phyloP scores from a whole-genome alignment of 2,888 invertebrate species.

The Acanthococcus lagerstroemiae region DNA sequence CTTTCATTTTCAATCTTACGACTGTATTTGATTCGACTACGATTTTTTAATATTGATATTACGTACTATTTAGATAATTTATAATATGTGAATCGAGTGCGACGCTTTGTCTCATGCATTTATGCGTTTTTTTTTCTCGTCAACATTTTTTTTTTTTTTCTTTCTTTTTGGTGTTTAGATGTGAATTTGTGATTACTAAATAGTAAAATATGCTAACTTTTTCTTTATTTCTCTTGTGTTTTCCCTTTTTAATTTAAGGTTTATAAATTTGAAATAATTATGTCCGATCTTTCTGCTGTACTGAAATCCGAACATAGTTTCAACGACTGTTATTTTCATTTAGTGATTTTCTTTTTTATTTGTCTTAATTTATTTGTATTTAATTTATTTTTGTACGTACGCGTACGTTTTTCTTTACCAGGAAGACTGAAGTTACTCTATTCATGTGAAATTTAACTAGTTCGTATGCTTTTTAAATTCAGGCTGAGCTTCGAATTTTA shows the following conservation, averaged over 20 bases:
- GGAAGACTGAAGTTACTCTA: slow-evolving; percentile 8
- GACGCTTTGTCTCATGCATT: not conserved
- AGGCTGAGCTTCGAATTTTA: not conserved
- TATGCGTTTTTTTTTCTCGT: not conserved
- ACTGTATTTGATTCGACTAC: not conserved
- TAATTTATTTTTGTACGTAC: not conserved
- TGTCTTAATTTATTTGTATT: not conserved
- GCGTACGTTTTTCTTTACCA: not conserved
- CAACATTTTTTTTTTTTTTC: not conserved
- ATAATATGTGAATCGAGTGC: not conserved
- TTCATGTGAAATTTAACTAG: not conserved
- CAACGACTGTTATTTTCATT: no score
- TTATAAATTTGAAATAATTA: not conserved
- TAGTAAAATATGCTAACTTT: not conserved
- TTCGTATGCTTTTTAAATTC: not conserved
- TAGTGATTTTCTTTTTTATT: not conserved
- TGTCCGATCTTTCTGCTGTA: no score
- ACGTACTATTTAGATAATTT: no score
- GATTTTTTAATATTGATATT: no score
- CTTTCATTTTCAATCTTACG: not conserved
- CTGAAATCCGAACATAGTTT: no score
- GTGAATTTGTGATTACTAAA: not conserved
- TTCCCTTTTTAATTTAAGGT: not conserved
- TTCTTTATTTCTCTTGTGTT: not conserved
- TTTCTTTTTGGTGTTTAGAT: not conserved